Base-by-base conservation (phyloP, 2,113 vertebrate genomes). In the Corythaixoides concolor region DNA sequence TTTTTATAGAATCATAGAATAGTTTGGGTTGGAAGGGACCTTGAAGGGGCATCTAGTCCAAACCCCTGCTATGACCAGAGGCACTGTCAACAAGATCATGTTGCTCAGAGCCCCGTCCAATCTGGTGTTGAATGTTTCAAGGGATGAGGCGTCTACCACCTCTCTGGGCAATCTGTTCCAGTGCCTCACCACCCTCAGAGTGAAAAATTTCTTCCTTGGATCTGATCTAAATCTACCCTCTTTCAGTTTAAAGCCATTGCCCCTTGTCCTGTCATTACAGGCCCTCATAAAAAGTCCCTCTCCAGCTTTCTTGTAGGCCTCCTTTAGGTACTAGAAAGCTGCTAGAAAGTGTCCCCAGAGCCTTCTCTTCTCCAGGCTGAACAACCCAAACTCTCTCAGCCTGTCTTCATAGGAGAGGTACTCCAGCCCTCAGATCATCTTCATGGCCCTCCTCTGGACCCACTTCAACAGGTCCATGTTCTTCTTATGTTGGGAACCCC, bases 1-100 rank as follows among this genome's bases (percentile, higher is more conserved):
- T 97, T 98, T 97, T 89, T 24, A 56, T 23, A 79, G 85, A 91
- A 68, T 73, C 39, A 63, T 28, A 82, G 59, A 64, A 70, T 63
- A 84, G 53, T 85, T 95, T 74, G 53, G 12, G 15, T 81, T 68
- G 55, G 75, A 91, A 91, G 20, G 37, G n/a, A 59, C 37, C 27
- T 68, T 63, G 63, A 89, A 37, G 63, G 30, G 23, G 23, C 1
- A 1, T 49, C 45, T 75, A 45, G 35, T 56, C 47, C 45, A 70
- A 69, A 11, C 2, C 15, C 23, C 17, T 53, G 37, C 49, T 23
- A 12, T 37, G 10, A n/a, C 4, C 43, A 63, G 59, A 33, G 59
- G 68, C 64, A 70, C 75, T 35, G 83, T 74, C 55, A 56, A 17
- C 45, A 45, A 56, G 45, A 66, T 66, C 28, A 5, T 24, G 30